Evolutionary conservation across 2,113 vertebrate genomes (phyloP).

Genomic region (Etheostoma cragini): DNA sequence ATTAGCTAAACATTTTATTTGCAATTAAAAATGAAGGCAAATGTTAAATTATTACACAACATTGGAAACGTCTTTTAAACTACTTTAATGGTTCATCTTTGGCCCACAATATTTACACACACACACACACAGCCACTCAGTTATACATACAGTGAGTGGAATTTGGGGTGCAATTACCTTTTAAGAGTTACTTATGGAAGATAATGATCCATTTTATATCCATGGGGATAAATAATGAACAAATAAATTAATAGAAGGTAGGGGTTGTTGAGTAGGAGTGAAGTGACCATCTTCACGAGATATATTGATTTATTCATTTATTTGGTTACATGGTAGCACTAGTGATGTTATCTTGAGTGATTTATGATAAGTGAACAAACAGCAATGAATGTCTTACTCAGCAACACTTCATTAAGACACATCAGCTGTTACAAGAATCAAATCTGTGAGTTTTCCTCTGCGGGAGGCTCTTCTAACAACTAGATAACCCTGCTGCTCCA

Average conservation of each 20-base stretch:
- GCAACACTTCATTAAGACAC: conserved; percentile 21
- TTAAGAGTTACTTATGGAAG: neutral
- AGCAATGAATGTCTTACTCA: neutral
- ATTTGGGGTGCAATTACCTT: neutral
- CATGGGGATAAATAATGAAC: neutral
- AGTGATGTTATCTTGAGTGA: neutral
- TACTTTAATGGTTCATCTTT: neutral
- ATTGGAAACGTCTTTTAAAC: neutral
- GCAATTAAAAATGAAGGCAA: neutral
- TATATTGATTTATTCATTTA: neutral
- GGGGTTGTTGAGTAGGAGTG: neutral
- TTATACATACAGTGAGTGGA: neutral
- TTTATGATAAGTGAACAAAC: conserved; percentile 15
- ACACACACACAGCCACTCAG: neutral
- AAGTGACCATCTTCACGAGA: neutral
- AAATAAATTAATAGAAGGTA: neutral
- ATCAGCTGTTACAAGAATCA: conserved; percentile 24
- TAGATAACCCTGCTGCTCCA: neutral
- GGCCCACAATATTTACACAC: neutral
- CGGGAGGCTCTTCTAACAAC: conserved; percentile 15
- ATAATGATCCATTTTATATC: neutral
- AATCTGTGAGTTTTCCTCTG: conserved; percentile 26
- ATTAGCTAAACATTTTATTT: neutral
- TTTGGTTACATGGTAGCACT: neutral
- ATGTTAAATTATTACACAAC: neutral